A percentile compares a stretch with the other conserved stretches of the same genome.
These are phyloP conservation scores for Promerops cafer DNA, from an alignment of 2,113 vertebrate genomes.

Conservation along the genomic window DNA sequence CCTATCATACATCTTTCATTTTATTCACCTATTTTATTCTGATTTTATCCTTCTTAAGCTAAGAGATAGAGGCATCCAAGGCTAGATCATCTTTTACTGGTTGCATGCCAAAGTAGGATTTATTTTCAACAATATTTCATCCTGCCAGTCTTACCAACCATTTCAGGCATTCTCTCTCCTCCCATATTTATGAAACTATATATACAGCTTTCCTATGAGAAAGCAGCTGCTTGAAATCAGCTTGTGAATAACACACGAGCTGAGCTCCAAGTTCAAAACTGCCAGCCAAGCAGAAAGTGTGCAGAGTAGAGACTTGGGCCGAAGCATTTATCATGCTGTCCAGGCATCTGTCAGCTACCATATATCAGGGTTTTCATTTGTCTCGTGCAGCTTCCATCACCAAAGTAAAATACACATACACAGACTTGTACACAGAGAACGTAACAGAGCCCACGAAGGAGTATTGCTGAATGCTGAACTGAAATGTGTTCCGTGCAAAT, in stretches of 20 bases:
- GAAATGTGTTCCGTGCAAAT: not conserved
- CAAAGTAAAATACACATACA: not conserved
- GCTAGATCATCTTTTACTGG: not conserved
- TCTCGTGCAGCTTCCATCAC: not conserved
- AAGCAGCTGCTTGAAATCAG: not conserved
- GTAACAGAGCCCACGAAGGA: not conserved
- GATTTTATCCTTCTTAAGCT: not conserved
- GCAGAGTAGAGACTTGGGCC: not conserved
- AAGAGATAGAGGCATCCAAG: not conserved
- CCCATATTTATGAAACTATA: constrained; percentile 2
- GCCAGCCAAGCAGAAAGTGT: not conserved
- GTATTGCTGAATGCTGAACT: not conserved
- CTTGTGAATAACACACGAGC: not conserved
- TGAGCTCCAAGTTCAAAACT: not conserved
- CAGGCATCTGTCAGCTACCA: not conserved
- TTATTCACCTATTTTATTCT: constrained; percentile 2
- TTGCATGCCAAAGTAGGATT: constrained; percentile 28
- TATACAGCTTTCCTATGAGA: constrained; percentile 25
- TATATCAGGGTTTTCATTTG: not conserved
- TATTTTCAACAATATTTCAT: constrained; percentile 46
- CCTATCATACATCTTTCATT: not conserved
- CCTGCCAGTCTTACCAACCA: constrained; percentile 13
- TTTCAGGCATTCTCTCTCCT: constrained; percentile 7
- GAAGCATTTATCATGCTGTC: not conserved
- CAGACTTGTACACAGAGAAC: not conserved